Evolutionary conservation across 2,797 vertebrate genomes (phyloP), one percentile per base, ranked within the genome.

Genomic region (Centropyge bicolor): DNA sequence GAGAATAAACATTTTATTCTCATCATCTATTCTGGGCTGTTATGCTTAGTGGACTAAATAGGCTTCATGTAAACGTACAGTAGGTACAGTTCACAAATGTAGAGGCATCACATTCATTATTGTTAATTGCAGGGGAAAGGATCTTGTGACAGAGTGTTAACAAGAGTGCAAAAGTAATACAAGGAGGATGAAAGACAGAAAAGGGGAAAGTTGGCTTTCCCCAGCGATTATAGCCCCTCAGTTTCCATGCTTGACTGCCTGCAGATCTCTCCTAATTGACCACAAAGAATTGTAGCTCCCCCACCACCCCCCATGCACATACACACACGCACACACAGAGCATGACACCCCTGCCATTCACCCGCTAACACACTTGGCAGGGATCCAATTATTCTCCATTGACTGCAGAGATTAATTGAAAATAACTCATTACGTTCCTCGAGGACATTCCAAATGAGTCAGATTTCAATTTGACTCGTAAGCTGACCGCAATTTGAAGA

Each of bases 341-440:
- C 14, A 12, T 40, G 48, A 63, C 70, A 86, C 63, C 52, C 60
- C 60, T 74, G 74, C 69, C 74, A 77, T 86, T 84, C 86, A 88
- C 82, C 85, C 46, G 72, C 86, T 79, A 83, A 89, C 89, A 89
- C 82, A 91, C 68, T 83, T 87, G 93, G 88, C 89, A 67, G 77
- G 61, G 64, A 81, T 60, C 90, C 92, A 82, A 81, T 86, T 84
- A 86, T 84, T 80, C 78, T 64, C 59, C 43, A 46, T 8, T 80
- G 78, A 83, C 82, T 68, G 70, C 64, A 56, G 55, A 80, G 81
- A 90, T 86, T 89, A 82, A 93, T 86, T 88, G 71, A 89, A 84
- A 93, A 87, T 80, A 82, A 71, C 4, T 88, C 87, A 87, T 88
- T 81, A 85, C 1, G 63, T 43, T 81, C 72, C 63, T 80, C 0